Evolutionary conservation across 2,113 vertebrate species (phyloP), one percentile per base, ranked within the genome.

Genomic region (Albula glossodonta): DNA sequence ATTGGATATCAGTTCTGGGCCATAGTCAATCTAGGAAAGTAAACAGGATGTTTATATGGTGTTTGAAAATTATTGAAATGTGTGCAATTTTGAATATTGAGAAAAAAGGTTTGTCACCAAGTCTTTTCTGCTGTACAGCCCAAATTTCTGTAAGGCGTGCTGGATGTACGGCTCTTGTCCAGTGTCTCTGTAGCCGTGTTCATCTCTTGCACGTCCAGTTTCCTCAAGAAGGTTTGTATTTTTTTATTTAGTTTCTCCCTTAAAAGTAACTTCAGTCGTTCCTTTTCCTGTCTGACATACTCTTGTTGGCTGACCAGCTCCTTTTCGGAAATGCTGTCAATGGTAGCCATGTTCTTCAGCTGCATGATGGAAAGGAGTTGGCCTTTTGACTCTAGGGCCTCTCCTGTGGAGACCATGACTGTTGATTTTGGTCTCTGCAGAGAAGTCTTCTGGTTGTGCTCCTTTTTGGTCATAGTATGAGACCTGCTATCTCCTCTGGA

Each of bases 271-370:
- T 82, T 92, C 15, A 88, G 85, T 63, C 70, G 86, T 84, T 94
- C 92, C 80, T 83, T 56, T 78, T 93, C 93, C 85, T 93, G 90
- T 74, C 78, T 70, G 48, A 87, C 88, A 49, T 84, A 78, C 86
- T 91, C 89, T 86, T 90, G 90, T 51, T 88, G 91, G 56, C 81
- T 89, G 22, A 82, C 91, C 83, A 91, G 83, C 88, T 96, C 93
- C 78, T 93, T 96, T 19, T 93, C 88, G 9, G 92, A 95, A 83
- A 96, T 96, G 52, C 90, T 92, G 90, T 96, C 95, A 31, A 96
- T 96, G 0, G 91, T 86, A 9, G 95, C 93, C 0, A 96, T 93
- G 48, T 92, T 85, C 66, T 92, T 94, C 85, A 96, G 92, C 90
- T 95, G 90, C 87, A 93, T 87, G 63, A 95, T 89, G 0, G 96